A percentile compares a stretch with the other conserved stretches of the same genome.
phyloP scores from a whole-genome alignment of 2,888 invertebrate species.

The Thecocarcelia acutangulata region DNA sequence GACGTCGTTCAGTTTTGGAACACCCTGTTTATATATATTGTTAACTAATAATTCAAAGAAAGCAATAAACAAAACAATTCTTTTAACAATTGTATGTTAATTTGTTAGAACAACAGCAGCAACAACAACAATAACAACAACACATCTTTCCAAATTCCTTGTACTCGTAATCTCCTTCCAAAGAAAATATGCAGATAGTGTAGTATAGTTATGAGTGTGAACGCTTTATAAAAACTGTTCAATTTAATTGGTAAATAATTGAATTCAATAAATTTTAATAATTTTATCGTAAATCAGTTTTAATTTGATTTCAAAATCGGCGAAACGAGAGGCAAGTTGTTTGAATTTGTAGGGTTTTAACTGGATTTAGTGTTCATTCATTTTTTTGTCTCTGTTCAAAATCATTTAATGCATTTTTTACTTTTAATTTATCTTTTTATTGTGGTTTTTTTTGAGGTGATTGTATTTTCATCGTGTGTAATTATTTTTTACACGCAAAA shows the following conservation, averaged over 20 bases:
- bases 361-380: conserved; percentile 8
- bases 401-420: not conserved
- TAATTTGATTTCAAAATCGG: not conserved
- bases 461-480: conserved; percentile 59
- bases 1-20: no score
- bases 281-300: conserved; percentile 2
- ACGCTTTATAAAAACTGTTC: conserved; percentile 1
- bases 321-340: no score
- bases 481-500: conserved; percentile 59
- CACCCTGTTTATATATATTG: no score
- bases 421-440: conserved; percentile 34
- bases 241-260: conserved; percentile 9
- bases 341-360: not conserved
- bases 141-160: conserved; percentile 20
- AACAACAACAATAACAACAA: not conserved
- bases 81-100: conserved; percentile 51
- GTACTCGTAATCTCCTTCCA: not conserved
- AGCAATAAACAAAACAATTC: not conserved
- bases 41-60: not conserved
- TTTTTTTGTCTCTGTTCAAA: conserved; percentile 14
- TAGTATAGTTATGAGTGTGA: not conserved
- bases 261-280: conserved; percentile 3
- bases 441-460: conserved; percentile 33
- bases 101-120: conserved; percentile 34
- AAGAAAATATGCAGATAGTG: no score